phyloP scores from a whole-genome alignment of 2,113 vertebrate species.

The Nothoprocta pentlandii region DNA sequence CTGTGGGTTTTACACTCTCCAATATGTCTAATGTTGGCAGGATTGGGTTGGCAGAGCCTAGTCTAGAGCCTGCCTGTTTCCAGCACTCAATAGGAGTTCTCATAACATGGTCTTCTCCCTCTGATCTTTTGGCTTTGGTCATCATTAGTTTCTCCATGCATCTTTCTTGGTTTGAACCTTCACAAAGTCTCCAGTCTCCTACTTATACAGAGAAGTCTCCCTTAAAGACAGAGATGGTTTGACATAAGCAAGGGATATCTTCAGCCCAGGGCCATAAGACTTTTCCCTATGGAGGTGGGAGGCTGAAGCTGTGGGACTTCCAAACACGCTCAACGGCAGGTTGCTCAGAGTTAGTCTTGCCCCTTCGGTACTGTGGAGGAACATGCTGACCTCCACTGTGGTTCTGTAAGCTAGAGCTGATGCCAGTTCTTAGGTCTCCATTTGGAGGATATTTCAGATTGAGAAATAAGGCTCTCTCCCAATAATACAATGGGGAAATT shows the following conservation, averaged over 20 bases:
- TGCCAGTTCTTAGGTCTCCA: neutral
- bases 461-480: neutral
- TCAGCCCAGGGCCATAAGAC: neutral
- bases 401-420: neutral
- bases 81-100: neutral
- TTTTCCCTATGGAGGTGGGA: neutral
- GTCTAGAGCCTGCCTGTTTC: neutral
- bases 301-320: neutral
- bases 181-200: neutral
- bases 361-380: neutral
- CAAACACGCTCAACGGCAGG: neutral
- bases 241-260: neutral
- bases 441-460: neutral
- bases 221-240: neutral
- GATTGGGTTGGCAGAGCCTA: neutral
- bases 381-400: neutral
- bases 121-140: constrained; percentile 4
- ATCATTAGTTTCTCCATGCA: neutral
- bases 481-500: rapidly evolving
- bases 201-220: neutral
- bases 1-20: neutral
- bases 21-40: neutral
- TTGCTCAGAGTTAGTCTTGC: neutral
- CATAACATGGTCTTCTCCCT: neutral
- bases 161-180: neutral